Evolutionary conservation across 2,113 vertebrate genomes (phyloP), one percentile per base, ranked within the genome.

Genomic region (Baryphthengus martii): DNA sequence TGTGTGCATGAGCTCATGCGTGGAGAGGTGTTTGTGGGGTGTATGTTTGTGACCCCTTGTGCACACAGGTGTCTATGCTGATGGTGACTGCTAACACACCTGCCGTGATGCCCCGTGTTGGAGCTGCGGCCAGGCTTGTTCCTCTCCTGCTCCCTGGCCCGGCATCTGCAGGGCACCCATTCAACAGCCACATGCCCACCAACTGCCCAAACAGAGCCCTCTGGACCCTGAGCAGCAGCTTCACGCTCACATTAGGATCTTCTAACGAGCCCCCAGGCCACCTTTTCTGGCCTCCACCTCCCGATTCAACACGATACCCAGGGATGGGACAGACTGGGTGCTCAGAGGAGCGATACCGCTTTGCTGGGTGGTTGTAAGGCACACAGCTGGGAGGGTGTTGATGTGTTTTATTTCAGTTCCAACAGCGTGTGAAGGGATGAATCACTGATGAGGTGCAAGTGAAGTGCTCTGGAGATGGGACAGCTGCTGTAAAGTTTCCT

Each of bases 331-430:
- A 58, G 55, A 3, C 12, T 0, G 13, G 17, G 6, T 37, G 49
- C 72, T 86, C 17, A 2, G 53, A 73, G 40, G 17, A 53, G 21
- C 0, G 0, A 6, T 25, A 52, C 44, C 52, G 23, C 0, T 0
- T 7, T 70, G 33, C 74, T 53, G 52, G n/a, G 8, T 77, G 45
- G 4, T 31, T 68, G 6, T 49, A 47, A 45, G 55, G 35, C 29
- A 19, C 63, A 10, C 0, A 0, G 7, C 42, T 62, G 14, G 28
- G 29, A n/a, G 0, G 1, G 39, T 31, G 39, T 52, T 67, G 62
- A 35, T 26, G 17, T 47, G 47, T 55, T 93, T 88, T 63, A 11
- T 79, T 85, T 90, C 20, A 12, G 44, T 33, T 52, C 9, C 45
- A 53, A 50, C 1, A 1, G 28, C 0, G 0, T 3, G 3, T 55